Evolutionary conservation across 1,140 invertebrate genomes (phyloP).

Genomic region (Megalonaias nervosa): DNA sequence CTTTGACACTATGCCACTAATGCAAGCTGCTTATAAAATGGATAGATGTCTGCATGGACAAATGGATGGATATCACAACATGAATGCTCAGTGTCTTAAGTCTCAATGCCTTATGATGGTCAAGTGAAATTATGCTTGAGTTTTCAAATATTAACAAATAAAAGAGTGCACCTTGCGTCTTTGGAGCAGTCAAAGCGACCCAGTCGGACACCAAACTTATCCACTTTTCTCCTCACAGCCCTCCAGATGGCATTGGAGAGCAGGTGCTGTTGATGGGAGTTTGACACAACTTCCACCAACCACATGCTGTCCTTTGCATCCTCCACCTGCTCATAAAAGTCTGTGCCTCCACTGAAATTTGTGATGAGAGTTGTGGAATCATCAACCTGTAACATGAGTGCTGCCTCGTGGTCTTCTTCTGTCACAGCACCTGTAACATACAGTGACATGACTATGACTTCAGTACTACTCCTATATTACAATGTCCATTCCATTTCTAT

Average conservation of each 20-base stretch:
- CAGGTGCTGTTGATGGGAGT: slow-evolving; percentile 20
- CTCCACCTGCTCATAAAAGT: slow-evolving; percentile 67
- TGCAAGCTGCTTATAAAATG: too few relatives aligned
- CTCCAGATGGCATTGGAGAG: slow-evolving; percentile 67
- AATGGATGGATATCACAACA: too few relatives aligned
- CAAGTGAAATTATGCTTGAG: not conserved
- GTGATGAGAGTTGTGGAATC: slow-evolving; percentile 58
- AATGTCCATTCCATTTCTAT: too few relatives aligned
- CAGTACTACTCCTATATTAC: too few relatives aligned
- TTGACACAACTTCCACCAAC: slow-evolving; percentile 72
- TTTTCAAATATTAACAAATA: not conserved
- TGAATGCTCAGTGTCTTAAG: too few relatives aligned
- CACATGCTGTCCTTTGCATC: slow-evolving; percentile 76
- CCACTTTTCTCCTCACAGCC: slow-evolving; percentile 68
- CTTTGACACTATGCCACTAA: too few relatives aligned
- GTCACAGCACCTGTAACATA: slow-evolving; percentile 60
- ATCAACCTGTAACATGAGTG: slow-evolving; percentile 22
- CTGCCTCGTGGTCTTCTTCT: slow-evolving; percentile 59
- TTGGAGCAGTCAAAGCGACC: slow-evolving; percentile 73
- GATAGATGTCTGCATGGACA: too few relatives aligned
- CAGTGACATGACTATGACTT: not conserved
- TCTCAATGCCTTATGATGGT: not conserved
- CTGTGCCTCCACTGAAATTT: slow-evolving; percentile 71
- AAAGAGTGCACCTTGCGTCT: slow-evolving; percentile 67
- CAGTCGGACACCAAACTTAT: slow-evolving; percentile 72